A percentile compares a stretch with the other conserved stretches of the same genome.
Evolutionary conservation across 2,888 invertebrate genomes (phyloP).

Genomic region (Adelognathus sp.): DNA sequence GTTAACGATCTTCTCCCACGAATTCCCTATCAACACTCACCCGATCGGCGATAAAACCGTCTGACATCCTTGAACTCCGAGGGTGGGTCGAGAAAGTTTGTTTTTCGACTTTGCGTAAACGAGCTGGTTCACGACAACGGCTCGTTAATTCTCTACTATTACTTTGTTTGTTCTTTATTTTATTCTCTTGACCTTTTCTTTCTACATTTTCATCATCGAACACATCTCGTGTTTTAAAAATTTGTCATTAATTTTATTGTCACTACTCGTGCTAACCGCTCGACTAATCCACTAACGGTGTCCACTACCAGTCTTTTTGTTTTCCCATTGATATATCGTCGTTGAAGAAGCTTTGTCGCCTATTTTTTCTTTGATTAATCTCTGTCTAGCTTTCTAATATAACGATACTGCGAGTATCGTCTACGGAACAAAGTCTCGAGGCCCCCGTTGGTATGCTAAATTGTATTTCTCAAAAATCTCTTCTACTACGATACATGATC

Average conservation of each 20-base stretch:
- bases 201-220: conserved; percentile 67
- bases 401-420: conserved; percentile 29
- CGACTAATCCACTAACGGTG: conserved; percentile 63
- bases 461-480: conserved; percentile 42
- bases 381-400: conserved; percentile 28
- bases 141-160: conserved; percentile 37
- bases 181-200: conserved; percentile 8
- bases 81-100: not conserved
- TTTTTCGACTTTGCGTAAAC: not conserved
- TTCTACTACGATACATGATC: conserved; percentile 30
- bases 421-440: conserved; percentile 70
- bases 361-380: conserved; percentile 22
- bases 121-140: conserved; percentile 25
- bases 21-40: not conserved
- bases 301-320: conserved; percentile 77
- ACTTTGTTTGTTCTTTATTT: conserved; percentile 24
- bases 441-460: conserved; percentile 74
- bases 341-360: conserved; percentile 35
- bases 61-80: not conserved
- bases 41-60: not conserved
- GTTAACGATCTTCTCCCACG: conserved; percentile 1
- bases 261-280: conserved; percentile 62
- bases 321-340: conserved; percentile 48
- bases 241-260: conserved; percentile 74
- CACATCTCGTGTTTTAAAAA: conserved; percentile 63